Evolutionary conservation across 2,888 invertebrate genomes (phyloP).

Genomic region (Caenorhabditis sinica): DNA sequence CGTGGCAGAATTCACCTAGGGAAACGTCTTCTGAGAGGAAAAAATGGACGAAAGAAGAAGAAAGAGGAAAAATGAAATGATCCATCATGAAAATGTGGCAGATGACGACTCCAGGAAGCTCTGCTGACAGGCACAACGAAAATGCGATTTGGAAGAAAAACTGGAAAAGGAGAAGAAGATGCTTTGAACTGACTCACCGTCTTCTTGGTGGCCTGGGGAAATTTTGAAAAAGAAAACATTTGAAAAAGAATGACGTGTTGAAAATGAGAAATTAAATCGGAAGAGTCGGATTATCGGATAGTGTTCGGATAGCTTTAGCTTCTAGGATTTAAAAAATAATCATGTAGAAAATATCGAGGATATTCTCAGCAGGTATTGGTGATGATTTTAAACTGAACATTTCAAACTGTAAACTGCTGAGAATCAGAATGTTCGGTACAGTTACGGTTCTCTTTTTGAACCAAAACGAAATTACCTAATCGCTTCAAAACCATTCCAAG

Average conservation of each 20-base stretch:
- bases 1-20: conserved; percentile 27
- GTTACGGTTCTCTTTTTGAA: background rate
- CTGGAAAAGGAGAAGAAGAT: background rate
- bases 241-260: conserved; percentile 23
- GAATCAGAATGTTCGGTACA: background rate
- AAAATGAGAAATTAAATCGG: conserved; percentile 6
- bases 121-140: conserved; percentile 44
- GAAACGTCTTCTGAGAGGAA: background rate
- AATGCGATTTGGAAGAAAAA: conserved; percentile 52
- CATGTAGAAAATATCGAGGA: conserved; percentile 2
- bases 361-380: background rate
- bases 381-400: background rate
- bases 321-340: background rate
- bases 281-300: background rate
- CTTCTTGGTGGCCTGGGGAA: background rate
- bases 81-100: conserved; percentile 47
- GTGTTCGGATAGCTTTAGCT: background rate
- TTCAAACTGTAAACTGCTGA: background rate
- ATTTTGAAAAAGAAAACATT: conserved; percentile 12
- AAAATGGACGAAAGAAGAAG: background rate
- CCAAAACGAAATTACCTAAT: background rate
- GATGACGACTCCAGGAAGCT: conserved; percentile 46
- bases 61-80: conserved; percentile 13
- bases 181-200: conserved; percentile 40
- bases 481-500: background rate